Percentiles rank a stretch among this genome's conserved stretches.
These are phyloP conservation scores for Indicator indicator DNA, from an alignment of 2,113 vertebrate genomes.

Conservation along the genomic window DNA sequence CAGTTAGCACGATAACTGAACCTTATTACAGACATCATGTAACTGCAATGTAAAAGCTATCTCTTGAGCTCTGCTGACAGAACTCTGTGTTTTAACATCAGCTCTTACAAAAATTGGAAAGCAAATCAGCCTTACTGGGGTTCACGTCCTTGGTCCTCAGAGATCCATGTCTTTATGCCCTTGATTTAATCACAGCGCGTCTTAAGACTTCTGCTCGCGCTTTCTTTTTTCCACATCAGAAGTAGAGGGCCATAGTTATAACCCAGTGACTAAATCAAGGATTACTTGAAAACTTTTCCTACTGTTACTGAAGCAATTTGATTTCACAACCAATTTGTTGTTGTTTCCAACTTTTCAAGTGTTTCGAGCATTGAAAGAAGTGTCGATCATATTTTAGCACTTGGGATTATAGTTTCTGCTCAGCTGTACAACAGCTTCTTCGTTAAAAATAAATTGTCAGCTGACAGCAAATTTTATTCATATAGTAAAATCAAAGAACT, in stretches of 20 bases:
- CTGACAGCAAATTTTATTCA: not conserved
- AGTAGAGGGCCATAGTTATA: not conserved
- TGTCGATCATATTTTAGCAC: not conserved
- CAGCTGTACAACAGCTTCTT: not conserved
- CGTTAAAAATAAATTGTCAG: not conserved
- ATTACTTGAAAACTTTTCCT: not conserved
- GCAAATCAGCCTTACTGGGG: slow-evolving; percentile 26
- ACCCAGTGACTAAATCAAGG: not conserved
- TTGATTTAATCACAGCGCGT: not conserved
- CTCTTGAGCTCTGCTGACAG: slow-evolving; percentile 9
- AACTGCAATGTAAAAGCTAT: slow-evolving; percentile 24
- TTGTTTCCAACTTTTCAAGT: not conserved
- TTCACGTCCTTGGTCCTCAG: slow-evolving; percentile 19
- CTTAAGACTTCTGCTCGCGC: not conserved
- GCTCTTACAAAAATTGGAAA: slow-evolving; percentile 32
- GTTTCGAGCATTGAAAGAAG: not conserved
- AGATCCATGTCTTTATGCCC: not conserved
- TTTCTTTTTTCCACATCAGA: slow-evolving; percentile 25
- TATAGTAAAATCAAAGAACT: not conserved
- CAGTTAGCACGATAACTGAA: slow-evolving; percentile 52
- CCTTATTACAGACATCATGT: not conserved
- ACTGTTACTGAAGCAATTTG: not conserved
- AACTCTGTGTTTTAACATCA: not conserved
- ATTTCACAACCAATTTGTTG: not conserved
- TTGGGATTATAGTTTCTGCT: not conserved